Evolutionary conservation across 2,113 vertebrate species (phyloP).

Genomic region (Engystomops pustulosus): DNA sequence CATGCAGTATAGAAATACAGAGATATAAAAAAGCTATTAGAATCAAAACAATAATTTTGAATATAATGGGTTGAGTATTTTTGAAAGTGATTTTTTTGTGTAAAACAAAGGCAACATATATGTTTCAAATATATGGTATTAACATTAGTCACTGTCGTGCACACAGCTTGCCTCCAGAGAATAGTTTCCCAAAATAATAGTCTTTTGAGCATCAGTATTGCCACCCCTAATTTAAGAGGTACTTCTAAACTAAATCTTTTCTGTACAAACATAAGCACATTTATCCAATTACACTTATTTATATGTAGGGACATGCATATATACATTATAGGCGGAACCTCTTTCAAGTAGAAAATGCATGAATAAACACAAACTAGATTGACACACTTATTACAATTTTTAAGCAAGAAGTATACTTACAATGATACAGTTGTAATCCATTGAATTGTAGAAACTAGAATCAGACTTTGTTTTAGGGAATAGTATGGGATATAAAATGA

Average conservation of each 20-base stretch:
- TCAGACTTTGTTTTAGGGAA: constrained; percentile 3
- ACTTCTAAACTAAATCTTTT: constrained; percentile 5
- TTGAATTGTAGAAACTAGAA: background rate
- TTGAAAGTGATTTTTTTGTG: too few species aligned
- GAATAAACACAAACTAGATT: background rate
- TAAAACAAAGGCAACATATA: too few species aligned
- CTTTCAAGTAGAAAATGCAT: background rate
- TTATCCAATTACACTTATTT: constrained; percentile 15
- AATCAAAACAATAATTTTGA: background rate
- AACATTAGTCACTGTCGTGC: too few species aligned
- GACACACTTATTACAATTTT: too few species aligned
- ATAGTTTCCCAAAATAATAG: too few species aligned
- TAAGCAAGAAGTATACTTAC: background rate
- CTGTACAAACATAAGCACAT: constrained; percentile 7
- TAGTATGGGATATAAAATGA: background rate
- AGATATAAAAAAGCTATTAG: background rate
- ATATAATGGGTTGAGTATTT: too few species aligned
- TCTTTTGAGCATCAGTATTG: background rate
- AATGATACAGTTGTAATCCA: background rate
- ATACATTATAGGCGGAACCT: background rate
- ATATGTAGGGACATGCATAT: constrained; percentile 2
- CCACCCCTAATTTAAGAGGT: background rate
- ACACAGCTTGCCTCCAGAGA: too few species aligned
- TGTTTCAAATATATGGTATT: too few species aligned
- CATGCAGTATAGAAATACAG: too few species aligned